A percentile compares a stretch with the other conserved stretches of the same genome.
Conservation (phyloP, 2,888 invertebrate genomes). For the Drosophila fulvimacula region DNA sequence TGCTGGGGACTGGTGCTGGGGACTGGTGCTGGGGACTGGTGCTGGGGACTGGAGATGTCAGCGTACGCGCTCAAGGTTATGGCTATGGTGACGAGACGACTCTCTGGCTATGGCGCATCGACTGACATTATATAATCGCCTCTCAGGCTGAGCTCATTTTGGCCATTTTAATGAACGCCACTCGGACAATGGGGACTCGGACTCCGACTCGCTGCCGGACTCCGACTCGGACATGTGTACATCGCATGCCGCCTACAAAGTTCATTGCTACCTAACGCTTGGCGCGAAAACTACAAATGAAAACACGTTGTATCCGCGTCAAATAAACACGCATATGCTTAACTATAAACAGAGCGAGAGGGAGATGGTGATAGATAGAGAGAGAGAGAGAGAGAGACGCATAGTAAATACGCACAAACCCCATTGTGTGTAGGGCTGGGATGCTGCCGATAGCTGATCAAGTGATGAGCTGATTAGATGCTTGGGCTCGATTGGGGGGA, state of each 20-base stretch:
- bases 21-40: neutral
- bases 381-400: neutral
- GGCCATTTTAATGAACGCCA: slow-evolving; percentile 47
- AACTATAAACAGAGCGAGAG: neutral
- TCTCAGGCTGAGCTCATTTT: slow-evolving; percentile 57
- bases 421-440: slow-evolving; percentile 20
- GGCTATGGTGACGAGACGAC: slow-evolving; percentile 26
- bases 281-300: slow-evolving; percentile 31
- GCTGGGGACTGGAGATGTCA: slow-evolving; percentile 58
- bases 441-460: slow-evolving; percentile 7
- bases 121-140: slow-evolving; percentile 69
- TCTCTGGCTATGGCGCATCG: slow-evolving; percentile 64
- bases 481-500: slow-evolving; percentile 8
- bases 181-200: slow-evolving; percentile 15
- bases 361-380: no score
- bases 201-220: neutral
- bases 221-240: slow-evolving; percentile 21
- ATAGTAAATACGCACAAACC: slow-evolving; percentile 37
- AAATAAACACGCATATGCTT: slow-evolving; percentile 33
- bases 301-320: slow-evolving; percentile 54
- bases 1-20: neutral
- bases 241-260: slow-evolving; percentile 46
- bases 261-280: slow-evolving; percentile 52
- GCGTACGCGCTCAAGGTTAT: slow-evolving; percentile 74
- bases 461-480: neutral